Percentiles rank a stretch among this genome's conserved stretches.
Evolutionary conservation across 53 echinoderm and acorn worm genomes (phyloP).

Genomic region (Apostichopus leukothele): DNA sequence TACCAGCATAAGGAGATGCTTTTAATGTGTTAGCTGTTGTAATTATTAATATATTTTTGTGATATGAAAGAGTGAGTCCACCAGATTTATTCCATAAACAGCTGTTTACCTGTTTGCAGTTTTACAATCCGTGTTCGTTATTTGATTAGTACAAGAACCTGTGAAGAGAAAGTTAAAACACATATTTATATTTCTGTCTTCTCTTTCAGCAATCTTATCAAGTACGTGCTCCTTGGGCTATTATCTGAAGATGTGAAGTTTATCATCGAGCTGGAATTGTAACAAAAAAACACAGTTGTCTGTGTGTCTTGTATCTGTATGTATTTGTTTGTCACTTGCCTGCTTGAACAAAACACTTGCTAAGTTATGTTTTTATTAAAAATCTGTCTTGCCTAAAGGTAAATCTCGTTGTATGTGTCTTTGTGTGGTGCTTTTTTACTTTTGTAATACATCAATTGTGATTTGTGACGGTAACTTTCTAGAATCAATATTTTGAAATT

Average conservation of each 20-base stretch:
- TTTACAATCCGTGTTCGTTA: too few species aligned
- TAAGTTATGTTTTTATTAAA: neutral
- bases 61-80: too few species aligned
- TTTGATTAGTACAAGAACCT: too few species aligned
- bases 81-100: too few species aligned
- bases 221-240: slow-evolving; percentile 72
- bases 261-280: neutral
- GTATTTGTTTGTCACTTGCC: neutral
- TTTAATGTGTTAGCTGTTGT: too few species aligned
- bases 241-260: neutral
- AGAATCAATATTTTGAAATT: too few species aligned
- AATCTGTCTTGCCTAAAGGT: slow-evolving; percentile 10
- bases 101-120: too few species aligned
- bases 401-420: neutral
- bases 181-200: neutral
- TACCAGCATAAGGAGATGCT: too few species aligned
- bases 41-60: too few species aligned
- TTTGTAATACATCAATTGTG: too few species aligned
- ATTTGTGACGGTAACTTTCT: too few species aligned
- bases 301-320: neutral
- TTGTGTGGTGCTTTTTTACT: neutral
- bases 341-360: neutral
- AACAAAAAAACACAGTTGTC: neutral
- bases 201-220: slow-evolving; percentile 55
- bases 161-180: too few species aligned